Base-by-base conservation (phyloP, 1,140 invertebrate genomes). In the Forficula auricularia region DNA sequence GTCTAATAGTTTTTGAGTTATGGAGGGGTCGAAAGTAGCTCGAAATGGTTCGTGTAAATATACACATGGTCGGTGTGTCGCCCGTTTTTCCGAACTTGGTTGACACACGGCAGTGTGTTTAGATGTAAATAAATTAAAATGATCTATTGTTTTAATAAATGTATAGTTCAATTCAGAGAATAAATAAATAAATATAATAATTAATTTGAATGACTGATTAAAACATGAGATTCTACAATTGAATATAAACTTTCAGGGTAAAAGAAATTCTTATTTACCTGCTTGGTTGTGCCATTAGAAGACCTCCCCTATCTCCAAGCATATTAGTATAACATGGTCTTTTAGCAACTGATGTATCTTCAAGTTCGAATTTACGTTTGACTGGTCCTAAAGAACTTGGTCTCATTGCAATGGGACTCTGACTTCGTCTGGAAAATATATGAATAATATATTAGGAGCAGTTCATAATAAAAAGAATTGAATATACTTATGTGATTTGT, bases 391-490 rank as follows among this genome's bases (percentile, higher is more conserved):
- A 61, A 22, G 72, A 70, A 31, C 77, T 79, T 8, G 79, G 77
- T 16, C 83, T 67, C 59, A 89, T 73, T 9, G 79, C 70, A 49
- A 87, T 87, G 7, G 84, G 84, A 51, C 82, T 86, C 45, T 84
- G 71, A 53, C 82, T 86, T 22, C 84, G 68, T 34, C 81, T 70
- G 20, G 19, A 53, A 52, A 52, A 40, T 43, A 38, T 35, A 44
- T 34, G 40, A 35, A 40, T 3, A 43, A 39, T 27, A 39, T 13
- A 38, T 42, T 27, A 27, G 22, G n/a, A n/a, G n/a, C n/a, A n/a
- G n/a, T n/a, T n/a, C n/a, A n/a, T n/a, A 9, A 32, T 32, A 32
- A 32, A n/a, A 32, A 32, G n/a, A 32, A 32, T 32, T 32, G 31
- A 32, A 32, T 32, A 9, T 36, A 36, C n/a, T 36, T 6, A 36